phyloP scores from a whole-genome alignment of 2,113 vertebrate species.

The Muntiacus reevesi region DNA sequence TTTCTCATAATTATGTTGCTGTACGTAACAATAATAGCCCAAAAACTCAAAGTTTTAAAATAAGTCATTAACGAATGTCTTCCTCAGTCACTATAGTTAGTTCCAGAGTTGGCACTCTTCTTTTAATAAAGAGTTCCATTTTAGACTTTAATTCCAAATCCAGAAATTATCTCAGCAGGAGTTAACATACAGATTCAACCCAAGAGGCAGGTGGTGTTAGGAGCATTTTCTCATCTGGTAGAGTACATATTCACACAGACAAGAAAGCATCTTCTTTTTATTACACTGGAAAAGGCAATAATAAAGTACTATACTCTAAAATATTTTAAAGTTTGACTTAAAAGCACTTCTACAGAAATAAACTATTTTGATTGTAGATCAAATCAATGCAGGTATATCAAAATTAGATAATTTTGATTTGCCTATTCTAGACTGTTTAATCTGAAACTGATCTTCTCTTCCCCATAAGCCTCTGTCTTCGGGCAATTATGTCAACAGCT shows the following conservation, averaged over 20 bases:
- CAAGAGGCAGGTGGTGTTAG: background rate
- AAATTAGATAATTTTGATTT: background rate
- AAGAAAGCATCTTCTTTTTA: background rate
- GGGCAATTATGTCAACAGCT: background rate
- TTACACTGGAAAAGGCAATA: background rate
- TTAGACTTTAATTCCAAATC: background rate
- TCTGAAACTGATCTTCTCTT: background rate
- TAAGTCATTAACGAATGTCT: background rate
- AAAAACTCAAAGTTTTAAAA: background rate
- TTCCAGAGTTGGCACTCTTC: background rate
- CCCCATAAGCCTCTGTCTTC: background rate
- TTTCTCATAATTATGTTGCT: background rate
- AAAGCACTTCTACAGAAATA: conserved; percentile 1
- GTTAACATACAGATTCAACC: background rate
- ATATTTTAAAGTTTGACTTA: background rate
- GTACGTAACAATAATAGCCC: background rate
- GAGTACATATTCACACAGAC: background rate
- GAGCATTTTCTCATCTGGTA: background rate
- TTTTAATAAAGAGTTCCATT: background rate
- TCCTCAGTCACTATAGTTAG: background rate
- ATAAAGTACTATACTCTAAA: background rate
- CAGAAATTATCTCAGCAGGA: background rate
- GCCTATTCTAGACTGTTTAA: background rate
- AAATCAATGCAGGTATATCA: background rate
- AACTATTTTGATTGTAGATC: background rate